Base-by-base conservation (phyloP, 2,113 vertebrate species). In the Periophthalmodon schlosseri region DNA sequence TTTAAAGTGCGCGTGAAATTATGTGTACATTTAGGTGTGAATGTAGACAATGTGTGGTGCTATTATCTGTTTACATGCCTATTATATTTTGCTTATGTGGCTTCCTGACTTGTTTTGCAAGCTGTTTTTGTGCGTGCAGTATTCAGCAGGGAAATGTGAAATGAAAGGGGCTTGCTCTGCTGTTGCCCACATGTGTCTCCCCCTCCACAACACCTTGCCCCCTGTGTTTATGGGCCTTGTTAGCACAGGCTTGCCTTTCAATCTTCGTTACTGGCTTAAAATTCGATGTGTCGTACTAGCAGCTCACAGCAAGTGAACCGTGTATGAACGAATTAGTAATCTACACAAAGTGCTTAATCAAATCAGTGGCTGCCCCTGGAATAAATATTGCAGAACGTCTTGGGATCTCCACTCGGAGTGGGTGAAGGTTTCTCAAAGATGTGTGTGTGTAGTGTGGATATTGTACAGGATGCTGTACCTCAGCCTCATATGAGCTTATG, bases 231-330 rank as follows among this genome's bases (percentile, higher is more conserved):
- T 95, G 93, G 90, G 92, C 0, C 80, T 93, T 94, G 94, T 96
- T 96, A 95, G 93, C 94, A 90, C 86, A 87, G 93, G 94, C 95
- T 95, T 94, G 94, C 93, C 95, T 96, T 96, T 97, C 97, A 95
- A 95, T 96, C 96, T 97, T 96, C 84, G 93, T 94, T 95, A 91
- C 94, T 87, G 91, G 93, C 94, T 94, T 93, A 95, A 96, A 96
- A 96, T 96, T 95, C 95, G 93, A 96, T 95, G 94, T 94, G 96
- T 96, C 94, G 94, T 94, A 94, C 95, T 86, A 76, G 94, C 93
- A 95, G 94, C 94, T 96, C 95, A 94, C 94, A 93, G 91, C 93
- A 94, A 96, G 95, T 95, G 95, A 95, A 96, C 91, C 90, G 81
- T 92, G 89, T 75, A 88, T 92, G 92, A 93, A 89, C 91, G 69